Conservation (phyloP, 2,113 vertebrate species). For the Gadus macrocephalus region DNA sequence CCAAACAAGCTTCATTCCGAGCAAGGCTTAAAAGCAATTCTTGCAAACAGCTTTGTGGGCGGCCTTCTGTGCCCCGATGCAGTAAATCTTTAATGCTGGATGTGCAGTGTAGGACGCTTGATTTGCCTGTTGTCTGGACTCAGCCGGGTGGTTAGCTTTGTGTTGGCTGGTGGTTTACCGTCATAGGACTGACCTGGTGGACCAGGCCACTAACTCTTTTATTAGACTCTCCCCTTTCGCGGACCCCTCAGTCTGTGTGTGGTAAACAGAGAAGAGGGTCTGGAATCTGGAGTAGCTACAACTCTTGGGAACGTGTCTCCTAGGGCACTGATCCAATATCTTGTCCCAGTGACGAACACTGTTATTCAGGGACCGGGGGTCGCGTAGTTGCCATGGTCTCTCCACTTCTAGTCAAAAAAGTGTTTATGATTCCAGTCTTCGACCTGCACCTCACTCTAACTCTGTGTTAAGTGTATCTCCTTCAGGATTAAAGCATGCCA, state of each 20-base stretch:
- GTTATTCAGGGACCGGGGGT: too few species aligned
- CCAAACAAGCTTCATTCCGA: slow-evolving; percentile 48
- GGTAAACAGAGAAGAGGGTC: slow-evolving; percentile 50
- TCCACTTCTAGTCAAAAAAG: too few species aligned
- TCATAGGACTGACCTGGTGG: slow-evolving; percentile 56
- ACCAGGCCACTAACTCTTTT: slow-evolving; percentile 47
- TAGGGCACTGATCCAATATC: too few species aligned
- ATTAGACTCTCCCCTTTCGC: slow-evolving; percentile 59
- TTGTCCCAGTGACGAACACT: too few species aligned
- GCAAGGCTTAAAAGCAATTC: slow-evolving; percentile 42
- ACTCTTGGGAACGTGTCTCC: slow-evolving; percentile 1
- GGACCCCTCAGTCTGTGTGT: slow-evolving; percentile 54
- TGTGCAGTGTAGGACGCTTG: slow-evolving; percentile 40
- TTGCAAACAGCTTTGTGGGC: slow-evolving; percentile 49
- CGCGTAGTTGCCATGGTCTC: too few species aligned
- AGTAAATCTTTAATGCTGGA: slow-evolving; percentile 66
- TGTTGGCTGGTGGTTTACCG: slow-evolving; percentile 52
- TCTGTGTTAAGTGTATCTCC: neutral
- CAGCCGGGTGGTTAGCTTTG: slow-evolving; percentile 53
- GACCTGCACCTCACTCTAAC: too few species aligned
- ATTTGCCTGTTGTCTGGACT: slow-evolving; percentile 68
- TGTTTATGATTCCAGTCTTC: too few species aligned
- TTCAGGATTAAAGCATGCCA: neutral
- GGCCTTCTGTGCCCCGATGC: slow-evolving; percentile 57
- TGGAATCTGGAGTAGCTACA: slow-evolving; percentile 21